Base-by-base conservation (phyloP, 2,113 vertebrate genomes). In the Anoplopoma fimbria region DNA sequence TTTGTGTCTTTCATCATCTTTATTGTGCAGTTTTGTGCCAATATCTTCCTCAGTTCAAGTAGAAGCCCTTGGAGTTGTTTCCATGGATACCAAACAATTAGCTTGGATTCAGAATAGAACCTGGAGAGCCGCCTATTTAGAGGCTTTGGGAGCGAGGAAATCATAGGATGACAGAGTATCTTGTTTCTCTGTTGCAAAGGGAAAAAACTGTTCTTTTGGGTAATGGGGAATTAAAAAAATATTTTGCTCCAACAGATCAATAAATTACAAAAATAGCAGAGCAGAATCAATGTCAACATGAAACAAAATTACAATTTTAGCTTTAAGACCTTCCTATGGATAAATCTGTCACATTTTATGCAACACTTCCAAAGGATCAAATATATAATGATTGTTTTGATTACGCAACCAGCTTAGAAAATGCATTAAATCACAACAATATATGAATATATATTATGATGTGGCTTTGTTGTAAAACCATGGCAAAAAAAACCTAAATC, bases 31-130 rank as follows among this genome's bases (percentile, higher is more conserved):
- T 81, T 87, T 55, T 89, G 63, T 88, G 89, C 82, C 85, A 57
- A 49, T 89, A 85, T 90, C 89, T 92, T 89, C 83, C 76, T 68
- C 87, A 81, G 82, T 93, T 92, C 86, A 93, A 94, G 91, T 85
- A 89, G 89, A 84, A 93, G 88, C 87, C 79, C 86, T 94, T 82
- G 62, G 90, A 88, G 89, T 92, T 91, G 95, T 96, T 95, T 87
- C 95, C 93, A 95, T 95, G 95, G 94, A 92, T 86, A 96, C 94
- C 93, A 95, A 95, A 96, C 95, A 95, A 95, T 95, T 95, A 95
- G 85, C 86, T 88, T 60, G 69, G 92, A 91, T 93, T 94, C 86
- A 93, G 93, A 93, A 92, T 92, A 93, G 93, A 93, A 95, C 86
- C 90, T 94, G 92, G 91, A 92, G 86, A 93, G 91, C 71, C 62